A percentile compares a stretch with the other conserved stretches of the same genome.
Evolutionary conservation across 2,113 vertebrate species (phyloP).

Genomic region (Chascanopsetta lugubris): DNA sequence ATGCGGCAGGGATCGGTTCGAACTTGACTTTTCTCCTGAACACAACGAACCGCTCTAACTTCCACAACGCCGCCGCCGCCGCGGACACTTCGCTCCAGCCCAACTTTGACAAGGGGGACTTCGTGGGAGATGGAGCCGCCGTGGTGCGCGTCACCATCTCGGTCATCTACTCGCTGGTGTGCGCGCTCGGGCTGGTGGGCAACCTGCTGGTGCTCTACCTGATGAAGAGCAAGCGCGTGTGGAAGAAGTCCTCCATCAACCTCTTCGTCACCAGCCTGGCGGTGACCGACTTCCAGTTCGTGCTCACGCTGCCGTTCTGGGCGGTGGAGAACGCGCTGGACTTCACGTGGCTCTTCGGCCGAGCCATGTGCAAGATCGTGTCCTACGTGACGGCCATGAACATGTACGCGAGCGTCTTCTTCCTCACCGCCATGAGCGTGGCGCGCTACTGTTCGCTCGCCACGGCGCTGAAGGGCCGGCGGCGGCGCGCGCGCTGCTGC

Average conservation of each 20-base stretch:
- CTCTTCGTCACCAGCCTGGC: conserved; percentile 94
- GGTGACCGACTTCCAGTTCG: conserved; percentile 95
- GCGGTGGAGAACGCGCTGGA: conserved; percentile 95
- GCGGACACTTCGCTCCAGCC: conserved; percentile 60
- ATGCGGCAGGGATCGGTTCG: conserved; percentile 49
- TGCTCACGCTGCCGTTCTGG: conserved; percentile 95
- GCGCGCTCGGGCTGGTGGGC: conserved; percentile 90
- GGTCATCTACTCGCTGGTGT: conserved; percentile 90
- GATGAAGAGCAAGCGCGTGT: conserved; percentile 90
- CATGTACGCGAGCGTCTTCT: conserved; percentile 99
- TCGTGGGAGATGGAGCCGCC: conserved; percentile 80
- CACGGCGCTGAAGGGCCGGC: conserved; percentile 85
- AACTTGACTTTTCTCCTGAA: conserved; percentile 73
- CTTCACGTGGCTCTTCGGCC: conserved; percentile 94
- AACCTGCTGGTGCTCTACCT: conserved; percentile 93
- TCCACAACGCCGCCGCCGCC: too few relatives aligned
- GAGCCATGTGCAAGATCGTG: conserved; percentile 94
- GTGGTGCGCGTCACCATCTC: conserved; percentile 87
- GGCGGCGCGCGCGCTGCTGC: conserved; percentile 74
- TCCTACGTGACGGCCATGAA: conserved; percentile 93
- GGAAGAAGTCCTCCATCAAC: conserved; percentile 95
- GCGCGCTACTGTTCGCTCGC: conserved; percentile 90
- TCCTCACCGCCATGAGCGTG: conserved; percentile 96
- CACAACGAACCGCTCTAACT: conserved; percentile 80
- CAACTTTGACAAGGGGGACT: conserved; percentile 70